Base-by-base conservation (phyloP, 2,888 invertebrate genomes). In the Troides oblongomaculatus region DNA sequence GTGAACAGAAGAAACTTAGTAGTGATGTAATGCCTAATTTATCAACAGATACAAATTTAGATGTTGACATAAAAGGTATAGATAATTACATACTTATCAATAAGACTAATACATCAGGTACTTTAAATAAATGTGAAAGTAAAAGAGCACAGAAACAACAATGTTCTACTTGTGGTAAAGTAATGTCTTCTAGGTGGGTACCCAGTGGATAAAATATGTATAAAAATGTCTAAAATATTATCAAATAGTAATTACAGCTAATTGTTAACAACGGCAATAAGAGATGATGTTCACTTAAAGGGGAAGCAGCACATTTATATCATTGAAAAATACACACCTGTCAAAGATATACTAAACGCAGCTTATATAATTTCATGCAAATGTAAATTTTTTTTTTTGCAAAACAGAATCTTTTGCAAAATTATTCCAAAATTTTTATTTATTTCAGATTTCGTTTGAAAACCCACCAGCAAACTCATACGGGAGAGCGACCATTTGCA, bases 151-250 rank as follows among this genome's bases (percentile, higher is more conserved):
- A 72, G 30, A 86, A 85, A 73, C 86, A 87, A 65, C 93, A 93
- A 79, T 93, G 93, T 74, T 88, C 84, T 73, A 89, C 85, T 50
- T 93, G 93, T 83, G 93, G 93, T n/a, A 93, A 92, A 85, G 85
- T 93, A 39, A 88, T 93, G 88, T 92, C 92, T 36, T 92, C 93
- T 21, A 87, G 88, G 93, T 91, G 80, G 74, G 74, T 74, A 59
- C n/a, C 23, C 43, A 65, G 21, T 63, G 6, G n/a, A 53, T 46
- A 46, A 46, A 46, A 12, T 14, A 10, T 50, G 18, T 53, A 6
- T 50, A 12, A 53, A 53, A 53, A 7, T n/a, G 5, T n/a, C 5
- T 53, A 14, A 46, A 46, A 3, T 46, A 46, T 46, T 14, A 39
- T 4, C 8, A 7, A 39, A 39, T 39, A 10, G 10, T 5, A 30